phyloP scores from a whole-genome alignment of 2,888 invertebrate genomes.

The Cephus pulcher region DNA sequence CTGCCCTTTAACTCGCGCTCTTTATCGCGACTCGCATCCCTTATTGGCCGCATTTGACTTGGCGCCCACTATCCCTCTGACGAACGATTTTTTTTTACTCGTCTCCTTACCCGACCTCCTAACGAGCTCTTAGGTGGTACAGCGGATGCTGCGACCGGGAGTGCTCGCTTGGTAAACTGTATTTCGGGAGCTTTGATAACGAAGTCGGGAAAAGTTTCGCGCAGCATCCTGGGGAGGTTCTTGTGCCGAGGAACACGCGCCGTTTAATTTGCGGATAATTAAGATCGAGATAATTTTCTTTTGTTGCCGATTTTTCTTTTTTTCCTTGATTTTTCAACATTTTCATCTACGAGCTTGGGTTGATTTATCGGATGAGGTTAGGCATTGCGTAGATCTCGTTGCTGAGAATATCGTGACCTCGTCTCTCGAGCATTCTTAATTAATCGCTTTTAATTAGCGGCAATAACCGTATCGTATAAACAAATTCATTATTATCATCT shows the following conservation, averaged over 20 bases:
- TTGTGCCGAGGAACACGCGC: background rate
- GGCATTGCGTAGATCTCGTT: background rate
- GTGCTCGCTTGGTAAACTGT: background rate
- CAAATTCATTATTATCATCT: background rate
- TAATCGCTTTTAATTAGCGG: slow-evolving; percentile 35
- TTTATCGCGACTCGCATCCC: slow-evolving; percentile 1
- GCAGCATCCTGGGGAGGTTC: background rate
- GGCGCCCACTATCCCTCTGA: background rate
- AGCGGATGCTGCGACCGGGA: background rate
- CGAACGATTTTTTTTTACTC: background rate
- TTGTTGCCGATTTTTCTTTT: background rate
- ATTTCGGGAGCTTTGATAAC: background rate
- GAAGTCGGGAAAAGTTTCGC: background rate
- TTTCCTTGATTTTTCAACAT: background rate
- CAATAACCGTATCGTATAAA: slow-evolving; percentile 24
- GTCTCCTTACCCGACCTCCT: background rate
- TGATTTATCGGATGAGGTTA: background rate
- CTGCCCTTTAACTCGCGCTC: slow-evolving; percentile 11
- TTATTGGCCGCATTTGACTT: background rate
- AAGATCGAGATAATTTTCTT: background rate
- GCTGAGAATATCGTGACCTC: slow-evolving; percentile 36
- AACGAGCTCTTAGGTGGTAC: background rate
- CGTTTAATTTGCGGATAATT: background rate
- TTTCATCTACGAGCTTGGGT: background rate
- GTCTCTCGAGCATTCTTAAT: slow-evolving; percentile 25